Base-by-base conservation (phyloP, 2,797 vertebrate genomes). In the Schizopygopsis pylzovi region DNA sequence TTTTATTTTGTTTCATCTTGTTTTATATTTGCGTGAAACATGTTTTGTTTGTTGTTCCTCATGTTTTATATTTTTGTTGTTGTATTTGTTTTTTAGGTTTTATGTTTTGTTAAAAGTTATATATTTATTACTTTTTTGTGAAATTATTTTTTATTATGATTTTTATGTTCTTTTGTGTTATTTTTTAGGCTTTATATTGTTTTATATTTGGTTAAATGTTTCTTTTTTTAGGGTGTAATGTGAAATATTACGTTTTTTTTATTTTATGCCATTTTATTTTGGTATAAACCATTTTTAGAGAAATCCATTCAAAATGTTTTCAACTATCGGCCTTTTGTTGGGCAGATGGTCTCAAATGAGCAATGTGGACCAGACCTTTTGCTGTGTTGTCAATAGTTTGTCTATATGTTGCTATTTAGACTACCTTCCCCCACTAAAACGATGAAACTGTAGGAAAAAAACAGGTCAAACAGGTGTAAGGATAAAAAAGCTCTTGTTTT, bases 401-500 rank as follows among this genome's bases (percentile, higher is more conserved):
- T 4, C 41, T 33, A 6, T 33, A 11, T 67, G n/a, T 65, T 52
- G 49, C 28, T 77, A 39, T 39, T 54, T 22, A 39, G 28, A 54
- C 28, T 20, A 65, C 25, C 25, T 78, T n/a, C 37, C 52, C 54
- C 54, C 39, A 12, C 41, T 65, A 47, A 79, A 63, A 65, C 2
- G 25, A 22, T 28, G n/a, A 47, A 79, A 65, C 78, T 63, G 41
- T 41, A 65, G 22, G 4, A 65, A 61, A 65, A 8, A 28, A 65
- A 22, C 61, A 1, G 25, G 79, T 67, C 52, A 37, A 47, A 77
- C 72, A 18, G 78, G 71, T 84, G 25, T 28, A 87, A 37, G 45
- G 10, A 33, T 79, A 61, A 72, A 16, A 63, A 83, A 12, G 52
- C 16, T 68, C 15, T 81, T 82, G 47, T 70, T 81, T 52, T 65